Base-by-base conservation (phyloP, 23 tunicate species). In the Styela clava region DNA sequence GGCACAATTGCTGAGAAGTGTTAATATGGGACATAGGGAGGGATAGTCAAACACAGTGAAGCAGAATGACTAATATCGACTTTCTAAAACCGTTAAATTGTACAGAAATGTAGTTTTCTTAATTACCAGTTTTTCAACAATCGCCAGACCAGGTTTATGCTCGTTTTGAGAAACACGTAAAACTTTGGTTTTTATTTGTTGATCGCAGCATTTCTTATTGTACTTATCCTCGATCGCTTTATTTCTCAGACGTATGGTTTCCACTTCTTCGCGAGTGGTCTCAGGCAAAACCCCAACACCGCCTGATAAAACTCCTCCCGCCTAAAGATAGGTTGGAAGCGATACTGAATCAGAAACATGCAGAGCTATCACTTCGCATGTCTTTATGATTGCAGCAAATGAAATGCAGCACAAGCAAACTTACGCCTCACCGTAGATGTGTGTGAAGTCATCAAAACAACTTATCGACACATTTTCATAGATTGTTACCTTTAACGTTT, bases 61-160 rank as follows among this genome's bases (percentile, higher is more conserved):
- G n/a, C n/a, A n/a, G n/a, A n/a, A n/a, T n/a, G n/a, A n/a, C n/a
- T n/a, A n/a, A n/a, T n/a, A n/a, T n/a, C n/a, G n/a, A n/a, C n/a
- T n/a, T n/a, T n/a, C n/a, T n/a, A n/a, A n/a, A n/a, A n/a, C n/a
- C n/a, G n/a, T n/a, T n/a, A n/a, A n/a, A n/a, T n/a, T n/a, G n/a
- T n/a, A n/a, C n/a, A n/a, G n/a, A n/a, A n/a, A n/a, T n/a, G n/a
- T n/a, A n/a, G n/a, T n/a, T n/a, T n/a, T n/a, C n/a, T n/a, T n/a
- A n/a, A n/a, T n/a, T n/a, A n/a, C n/a, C n/a, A n/a, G n/a, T n/a
- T n/a, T n/a, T n/a, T 76, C 65, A 20, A 76, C 81, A 24, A 76
- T 36, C 64, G 65, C 81, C 9, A 18, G 65, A 7, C 81, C 81
- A 0, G 81, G 65, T 76, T 56, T 34, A 30, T 71, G 77, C 3